Evolutionary conservation across 1,140 invertebrate species (phyloP), one percentile per base, ranked within the genome.

Genomic region (Mercenaria mercenaria): DNA sequence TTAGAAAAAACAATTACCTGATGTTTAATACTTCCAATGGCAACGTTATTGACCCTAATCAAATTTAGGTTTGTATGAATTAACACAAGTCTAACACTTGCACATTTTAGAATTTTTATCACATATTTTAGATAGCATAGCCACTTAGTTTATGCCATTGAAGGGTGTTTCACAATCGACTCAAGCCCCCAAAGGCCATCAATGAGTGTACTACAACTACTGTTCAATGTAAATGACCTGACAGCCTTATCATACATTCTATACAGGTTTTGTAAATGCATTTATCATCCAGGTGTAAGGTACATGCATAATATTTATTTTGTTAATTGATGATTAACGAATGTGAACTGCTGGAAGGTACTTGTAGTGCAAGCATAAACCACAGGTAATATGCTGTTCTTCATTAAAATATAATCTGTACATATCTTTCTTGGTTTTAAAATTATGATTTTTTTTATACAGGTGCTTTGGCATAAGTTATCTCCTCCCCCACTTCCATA

Each of bases 81-180:
- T 39, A 37, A 72, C 67, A 39, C n/a, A 15, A 37, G 34, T 39
- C 0, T 39, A 67, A 72, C 67, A 72, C 34, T 72, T 72, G 34
- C 67, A 72, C 32, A n/a, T 20, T 72, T 39, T 72, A 41, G 67
- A 72, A 72, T 72, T 72, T 72, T 72, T 72, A 72, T 72, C 67
- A 39, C 37, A 41, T 72, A 72, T 72, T 72, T 72, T 1, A 72
- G 67, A 72, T 72, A 39, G 34, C 67, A 72, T 20, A 39, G 59
- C 59, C 26, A 29, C n/a, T 8, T 64, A 64, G 59, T 64, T 64
- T 29, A 64, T 29, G 59, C 59, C 59, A 64, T 64, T 64, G 29
- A 64, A 26, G 26, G 15, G 23, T 64, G n/a, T 64, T 29, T 29
- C 26, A 64, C 59, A 26, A 64, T 64, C 26, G 59, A 64, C 59